A percentile compares a stretch with the other conserved stretches of the same genome.
Evolutionary conservation across 2,797 vertebrate species (phyloP).

Genomic region (Austrolebias charrua): DNA sequence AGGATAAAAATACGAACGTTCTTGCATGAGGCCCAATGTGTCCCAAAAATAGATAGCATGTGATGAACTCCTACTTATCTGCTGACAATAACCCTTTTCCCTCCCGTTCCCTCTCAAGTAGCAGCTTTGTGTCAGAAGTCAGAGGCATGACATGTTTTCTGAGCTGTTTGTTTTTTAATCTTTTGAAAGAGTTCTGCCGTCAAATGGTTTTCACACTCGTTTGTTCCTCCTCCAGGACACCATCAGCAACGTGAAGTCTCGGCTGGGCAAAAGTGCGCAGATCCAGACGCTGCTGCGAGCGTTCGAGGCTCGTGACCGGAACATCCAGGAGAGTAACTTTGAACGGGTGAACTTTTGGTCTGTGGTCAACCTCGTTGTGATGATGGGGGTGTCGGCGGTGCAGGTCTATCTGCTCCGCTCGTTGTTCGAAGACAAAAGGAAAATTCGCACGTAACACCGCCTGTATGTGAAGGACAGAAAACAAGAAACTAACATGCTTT

Average conservation of each 20-base stretch:
- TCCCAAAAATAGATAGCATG: constrained; percentile 34
- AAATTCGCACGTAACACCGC: constrained; percentile 85
- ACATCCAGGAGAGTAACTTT: constrained; percentile 95
- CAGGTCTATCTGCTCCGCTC: constrained; percentile 95
- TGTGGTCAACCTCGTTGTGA: constrained; percentile 84
- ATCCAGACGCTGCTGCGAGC: constrained; percentile 93
- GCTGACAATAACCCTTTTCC: constrained; percentile 30
- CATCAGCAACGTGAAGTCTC: constrained; percentile 93
- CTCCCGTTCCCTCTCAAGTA: constrained; percentile 15
- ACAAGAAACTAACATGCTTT: constrained; percentile 18
- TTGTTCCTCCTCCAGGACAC: constrained; percentile 82
- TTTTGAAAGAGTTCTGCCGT: no score
- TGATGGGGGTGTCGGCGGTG: constrained; percentile 88
- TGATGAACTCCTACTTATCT: constrained; percentile 50
- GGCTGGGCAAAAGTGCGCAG: constrained; percentile 92
- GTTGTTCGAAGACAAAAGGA: constrained; percentile 93
- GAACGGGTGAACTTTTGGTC: constrained; percentile 97
- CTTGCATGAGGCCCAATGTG: no score
- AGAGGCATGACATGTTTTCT: background rate
- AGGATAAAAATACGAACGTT: no score
- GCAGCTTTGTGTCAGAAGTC: constrained; percentile 50
- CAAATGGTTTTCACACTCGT: background rate
- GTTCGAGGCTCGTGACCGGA: constrained; percentile 96
- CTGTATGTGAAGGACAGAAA: constrained; percentile 10
- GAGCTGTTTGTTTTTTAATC: constrained; percentile 9